A percentile compares a stretch with the other conserved stretches of the same genome.
phyloP scores from a whole-genome alignment of 2,797 vertebrate genomes.

The Etheostoma nigrum region DNA sequence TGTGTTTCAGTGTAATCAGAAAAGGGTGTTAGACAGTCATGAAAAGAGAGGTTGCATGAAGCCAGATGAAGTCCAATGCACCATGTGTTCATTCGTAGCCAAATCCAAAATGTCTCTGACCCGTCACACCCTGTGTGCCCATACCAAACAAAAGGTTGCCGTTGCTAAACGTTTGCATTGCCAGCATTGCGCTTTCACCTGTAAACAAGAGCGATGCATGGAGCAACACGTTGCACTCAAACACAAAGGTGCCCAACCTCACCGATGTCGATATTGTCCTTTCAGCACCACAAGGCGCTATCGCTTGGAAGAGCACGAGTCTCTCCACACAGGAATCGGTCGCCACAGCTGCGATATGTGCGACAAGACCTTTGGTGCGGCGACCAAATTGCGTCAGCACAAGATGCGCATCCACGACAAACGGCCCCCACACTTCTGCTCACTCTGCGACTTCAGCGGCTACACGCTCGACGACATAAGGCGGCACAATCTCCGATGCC shows the following conservation, averaged over 20 bases:
- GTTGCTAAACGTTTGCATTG: slow-evolving; percentile 80
- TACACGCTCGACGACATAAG: slow-evolving; percentile 91
- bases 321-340: slow-evolving; percentile 92
- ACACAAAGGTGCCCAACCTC: slow-evolving; percentile 87
- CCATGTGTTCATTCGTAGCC: slow-evolving; percentile 86
- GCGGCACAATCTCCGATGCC: slow-evolving; percentile 92
- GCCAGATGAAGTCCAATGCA: slow-evolving; percentile 83
- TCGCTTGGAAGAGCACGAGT: slow-evolving; percentile 92
- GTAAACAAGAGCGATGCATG: slow-evolving; percentile 90
- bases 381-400: slow-evolving; percentile 93
- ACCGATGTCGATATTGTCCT: slow-evolving; percentile 89
- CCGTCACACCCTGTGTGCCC: slow-evolving; percentile 79
- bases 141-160: slow-evolving; percentile 64
- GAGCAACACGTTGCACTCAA: slow-evolving; percentile 88
- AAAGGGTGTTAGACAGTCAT: slow-evolving; percentile 87
- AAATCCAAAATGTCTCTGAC: slow-evolving; percentile 81
- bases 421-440: slow-evolving; percentile 91
- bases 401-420: slow-evolving; percentile 91
- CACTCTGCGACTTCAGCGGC: slow-evolving; percentile 91
- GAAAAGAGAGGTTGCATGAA: slow-evolving; percentile 86
- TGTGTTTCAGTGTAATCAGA: slow-evolving; percentile 90
- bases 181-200: slow-evolving; percentile 88
- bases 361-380: slow-evolving; percentile 91
- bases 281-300: slow-evolving; percentile 93
- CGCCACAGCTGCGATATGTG: slow-evolving; percentile 90